phyloP scores from a whole-genome alignment of 2,888 invertebrate species.

The Drosophila pseudotalamancana region DNA sequence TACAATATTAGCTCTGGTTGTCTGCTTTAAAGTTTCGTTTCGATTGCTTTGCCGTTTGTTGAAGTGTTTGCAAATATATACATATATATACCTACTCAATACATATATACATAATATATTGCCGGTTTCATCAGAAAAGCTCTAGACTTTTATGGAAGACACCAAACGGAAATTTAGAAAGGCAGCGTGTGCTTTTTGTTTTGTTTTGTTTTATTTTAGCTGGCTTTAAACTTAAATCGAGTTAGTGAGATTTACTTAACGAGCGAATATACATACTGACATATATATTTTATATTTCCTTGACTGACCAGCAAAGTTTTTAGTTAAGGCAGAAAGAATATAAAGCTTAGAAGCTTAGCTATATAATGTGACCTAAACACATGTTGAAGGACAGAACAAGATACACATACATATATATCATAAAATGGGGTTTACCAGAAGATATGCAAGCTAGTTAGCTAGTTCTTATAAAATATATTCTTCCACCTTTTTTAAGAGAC shows the following conservation, averaged over 20 bases:
- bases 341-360: neutral
- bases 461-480: no score
- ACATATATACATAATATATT: constrained; percentile 19
- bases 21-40: constrained; percentile 19
- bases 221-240: constrained; percentile 19
- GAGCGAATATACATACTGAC: neutral
- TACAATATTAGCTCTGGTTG: constrained; percentile 47
- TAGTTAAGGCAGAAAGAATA: neutral
- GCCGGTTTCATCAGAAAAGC: constrained; percentile 44
- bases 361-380: no score
- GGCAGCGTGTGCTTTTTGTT: constrained; percentile 25
- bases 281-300: constrained; percentile 8
- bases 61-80: constrained; percentile 36
- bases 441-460: no score
- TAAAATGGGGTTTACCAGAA: no score
- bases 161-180: constrained; percentile 56
- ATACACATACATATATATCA: no score
- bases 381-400: no score
- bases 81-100: constrained; percentile 13
- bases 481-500: no score
- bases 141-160: constrained; percentile 54
- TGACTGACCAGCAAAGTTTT: neutral
- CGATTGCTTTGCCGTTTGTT: constrained; percentile 26
- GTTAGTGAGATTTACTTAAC: constrained; percentile 32
- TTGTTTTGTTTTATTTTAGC: neutral